Base-by-base conservation (phyloP, 2,113 vertebrate species). In the Turnix velox region DNA sequence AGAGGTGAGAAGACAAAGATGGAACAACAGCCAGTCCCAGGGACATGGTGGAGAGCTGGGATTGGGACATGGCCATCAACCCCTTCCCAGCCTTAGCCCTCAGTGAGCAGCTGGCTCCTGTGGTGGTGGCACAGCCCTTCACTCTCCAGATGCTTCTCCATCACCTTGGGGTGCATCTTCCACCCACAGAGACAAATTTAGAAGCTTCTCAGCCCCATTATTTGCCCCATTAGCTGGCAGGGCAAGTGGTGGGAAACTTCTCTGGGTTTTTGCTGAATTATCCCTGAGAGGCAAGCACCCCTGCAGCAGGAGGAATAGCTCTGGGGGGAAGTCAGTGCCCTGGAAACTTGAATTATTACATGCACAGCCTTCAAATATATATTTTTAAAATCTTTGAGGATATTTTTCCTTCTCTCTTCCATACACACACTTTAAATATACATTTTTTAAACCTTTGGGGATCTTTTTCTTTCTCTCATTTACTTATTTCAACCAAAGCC, bases 281-380 rank as follows among this genome's bases (percentile, higher is more conserved):
- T 12, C 33, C 76, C 11, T 5, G 33, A 63, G 68, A 25, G 39
- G 24, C 52, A n/a, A 78, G 45, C 0, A 8, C n/a, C 46, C 4
- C 0, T 10, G 30, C 81, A 37, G 71, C 0, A 1, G 23, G 3
- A 9, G 3, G 23, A 28, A 31, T 18, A 3, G 2, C 48, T 75
- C n/a, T 27, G 0, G 1, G 55, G 71, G 33, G n/a, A 27, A 65
- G 76, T 62, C 2, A 35, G 71, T 7, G 9, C 46, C 62, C 72
- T 14, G 51, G 52, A n/a, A n/a, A n/a, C n/a, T n/a, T n/a, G n/a
- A n/a, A n/a, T n/a, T n/a, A n/a, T n/a, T n/a, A n/a, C n/a, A 58
- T 45, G 33, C 19, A 37, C 18, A 48, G 33, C 19, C 5, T 1
- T 11, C 3, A 62, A 49, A 65, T 45, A 17, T 7, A 43, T n/a